Conservation (phyloP, 2,113 vertebrate genomes). For the Bagarius yarrelli region DNA sequence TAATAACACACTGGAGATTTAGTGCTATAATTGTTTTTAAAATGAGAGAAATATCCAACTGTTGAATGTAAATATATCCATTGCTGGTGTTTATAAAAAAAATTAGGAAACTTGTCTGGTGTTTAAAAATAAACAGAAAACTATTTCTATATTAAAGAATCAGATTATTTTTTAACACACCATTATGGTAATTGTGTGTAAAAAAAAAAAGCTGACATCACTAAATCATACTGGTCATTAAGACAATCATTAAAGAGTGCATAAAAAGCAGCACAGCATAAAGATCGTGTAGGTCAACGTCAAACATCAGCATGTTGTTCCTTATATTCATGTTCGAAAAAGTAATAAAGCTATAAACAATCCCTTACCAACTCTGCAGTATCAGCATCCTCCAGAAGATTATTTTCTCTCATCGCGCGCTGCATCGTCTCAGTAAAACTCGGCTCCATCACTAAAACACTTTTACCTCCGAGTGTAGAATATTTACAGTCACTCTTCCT, state of each 20-base stretch:
- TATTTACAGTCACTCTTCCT: conserved; percentile 62
- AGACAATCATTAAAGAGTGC: background rate
- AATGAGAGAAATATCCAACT: background rate
- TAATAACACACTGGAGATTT: background rate
- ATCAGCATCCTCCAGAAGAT: background rate
- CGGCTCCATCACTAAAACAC: conserved; percentile 19
- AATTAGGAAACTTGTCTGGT: background rate
- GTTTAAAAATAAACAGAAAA: background rate
- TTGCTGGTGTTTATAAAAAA: too few relatives aligned
- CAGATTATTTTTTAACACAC: background rate
- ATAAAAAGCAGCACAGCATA: background rate
- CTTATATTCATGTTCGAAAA: background rate
- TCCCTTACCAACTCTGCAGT: conserved; percentile 26
- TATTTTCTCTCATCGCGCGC: conserved; percentile 18
- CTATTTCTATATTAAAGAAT: background rate
- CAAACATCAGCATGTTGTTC: background rate
- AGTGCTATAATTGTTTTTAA: background rate
- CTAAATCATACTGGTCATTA: background rate
- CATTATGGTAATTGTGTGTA: too few relatives aligned
- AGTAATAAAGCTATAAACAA: background rate
- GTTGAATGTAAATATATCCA: too few relatives aligned
- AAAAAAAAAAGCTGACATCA: background rate
- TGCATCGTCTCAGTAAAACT: conserved; percentile 38
- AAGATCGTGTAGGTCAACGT: background rate
- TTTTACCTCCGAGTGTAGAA: background rate